phyloP scores from a whole-genome alignment of 2,888 invertebrate species.

The Limnephilus auricula region DNA sequence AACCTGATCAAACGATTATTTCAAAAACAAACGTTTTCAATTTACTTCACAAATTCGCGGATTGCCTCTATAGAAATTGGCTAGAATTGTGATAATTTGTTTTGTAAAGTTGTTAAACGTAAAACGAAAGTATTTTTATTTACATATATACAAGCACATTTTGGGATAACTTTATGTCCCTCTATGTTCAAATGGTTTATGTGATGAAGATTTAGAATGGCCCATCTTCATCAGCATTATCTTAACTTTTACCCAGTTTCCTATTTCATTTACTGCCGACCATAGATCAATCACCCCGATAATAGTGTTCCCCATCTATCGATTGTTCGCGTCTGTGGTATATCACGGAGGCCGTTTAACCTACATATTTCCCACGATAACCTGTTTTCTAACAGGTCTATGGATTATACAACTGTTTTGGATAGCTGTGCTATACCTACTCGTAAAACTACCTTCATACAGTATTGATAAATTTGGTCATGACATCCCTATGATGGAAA shows the following conservation, averaged over 20 bases:
- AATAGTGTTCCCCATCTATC: constrained; percentile 25
- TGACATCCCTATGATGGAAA: neutral
- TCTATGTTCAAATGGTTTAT: neutral
- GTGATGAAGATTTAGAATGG: neutral
- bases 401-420: neutral
- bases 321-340: constrained; percentile 11
- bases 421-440: neutral
- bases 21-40: neutral
- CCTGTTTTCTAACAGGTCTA: neutral
- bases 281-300: constrained; percentile 28
- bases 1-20: too few relatives aligned
- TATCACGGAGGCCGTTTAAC: constrained; percentile 19
- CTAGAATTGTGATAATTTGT: neutral
- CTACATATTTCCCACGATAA: constrained; percentile 25
- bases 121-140: too few relatives aligned
- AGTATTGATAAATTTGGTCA: neutral
- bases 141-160: neutral
- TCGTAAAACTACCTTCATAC: neutral
- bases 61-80: neutral
- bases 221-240: neutral
- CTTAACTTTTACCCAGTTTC: constrained; percentile 7
- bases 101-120: neutral
- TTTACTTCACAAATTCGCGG: neutral
- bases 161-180: neutral
- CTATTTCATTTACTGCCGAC: neutral